Percentiles rank a stretch among this genome's conserved stretches.
Conservation (phyloP, 2,797 vertebrate genomes). For the Macrochelys suwanniensis region DNA sequence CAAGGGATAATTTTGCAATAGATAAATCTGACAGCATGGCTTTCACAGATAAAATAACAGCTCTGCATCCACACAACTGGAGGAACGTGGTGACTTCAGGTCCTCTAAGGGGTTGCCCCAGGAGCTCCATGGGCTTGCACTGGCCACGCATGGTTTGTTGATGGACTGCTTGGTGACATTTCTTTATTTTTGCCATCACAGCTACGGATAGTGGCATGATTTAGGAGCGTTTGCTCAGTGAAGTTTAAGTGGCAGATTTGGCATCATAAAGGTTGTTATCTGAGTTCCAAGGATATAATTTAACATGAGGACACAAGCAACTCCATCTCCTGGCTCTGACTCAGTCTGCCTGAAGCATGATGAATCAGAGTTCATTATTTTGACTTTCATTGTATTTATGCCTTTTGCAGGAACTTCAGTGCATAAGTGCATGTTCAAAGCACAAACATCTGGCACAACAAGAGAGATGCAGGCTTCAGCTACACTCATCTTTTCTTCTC, state of each 20-base stretch:
- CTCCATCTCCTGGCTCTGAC: constrained; percentile 21
- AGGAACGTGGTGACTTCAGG: neutral
- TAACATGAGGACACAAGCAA: constrained; percentile 30
- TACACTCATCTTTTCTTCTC: constrained; percentile 15
- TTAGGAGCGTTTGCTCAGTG: constrained; percentile 5
- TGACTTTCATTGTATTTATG: constrained; percentile 41
- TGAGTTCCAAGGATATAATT: constrained; percentile 13
- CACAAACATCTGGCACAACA: constrained; percentile 25
- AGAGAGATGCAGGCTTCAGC: neutral
- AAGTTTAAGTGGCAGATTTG: constrained; percentile 19
- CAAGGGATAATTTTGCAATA: neutral
- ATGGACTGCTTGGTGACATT: neutral
- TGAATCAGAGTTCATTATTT: constrained; percentile 58
- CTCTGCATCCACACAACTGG: neutral
- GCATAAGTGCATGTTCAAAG: constrained; percentile 19
- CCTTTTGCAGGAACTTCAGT: neutral
- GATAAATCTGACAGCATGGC: neutral
- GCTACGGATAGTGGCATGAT: neutral
- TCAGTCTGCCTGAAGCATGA: constrained; percentile 21
- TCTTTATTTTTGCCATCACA: neutral
- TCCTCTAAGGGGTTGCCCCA: accelerated
- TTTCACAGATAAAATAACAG: neutral
- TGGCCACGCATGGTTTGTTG: accelerated
- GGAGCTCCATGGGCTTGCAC: accelerated
- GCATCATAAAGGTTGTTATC: neutral